A percentile compares a stretch with the other conserved stretches of the same genome.
Conservation (phyloP, 1,140 invertebrate species). For the Orchestia grillus region DNA sequence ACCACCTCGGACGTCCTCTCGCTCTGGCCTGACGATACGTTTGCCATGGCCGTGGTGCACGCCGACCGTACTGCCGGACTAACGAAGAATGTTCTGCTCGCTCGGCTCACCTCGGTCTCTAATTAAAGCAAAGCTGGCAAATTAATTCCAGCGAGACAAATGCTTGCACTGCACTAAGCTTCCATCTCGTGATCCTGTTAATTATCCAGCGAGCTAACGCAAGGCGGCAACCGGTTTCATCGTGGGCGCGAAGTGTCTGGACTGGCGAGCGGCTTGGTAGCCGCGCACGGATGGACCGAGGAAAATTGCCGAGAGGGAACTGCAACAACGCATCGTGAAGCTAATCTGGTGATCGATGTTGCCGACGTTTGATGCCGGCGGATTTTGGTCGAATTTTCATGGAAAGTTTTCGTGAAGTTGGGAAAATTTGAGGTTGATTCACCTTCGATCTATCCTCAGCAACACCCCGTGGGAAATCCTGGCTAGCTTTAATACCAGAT, state of each 20-base stretch:
- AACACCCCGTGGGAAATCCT: too few relatives aligned
- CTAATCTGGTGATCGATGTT: neutral
- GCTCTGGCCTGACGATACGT: neutral
- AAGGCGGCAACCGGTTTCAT: neutral
- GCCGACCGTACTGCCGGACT: neutral
- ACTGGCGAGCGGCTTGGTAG: neutral
- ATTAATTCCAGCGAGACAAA: constrained; percentile 31
- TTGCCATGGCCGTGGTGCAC: neutral
- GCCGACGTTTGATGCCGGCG: neutral
- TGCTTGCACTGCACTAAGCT: constrained; percentile 38
- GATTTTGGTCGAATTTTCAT: neutral
- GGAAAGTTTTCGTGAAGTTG: neutral
- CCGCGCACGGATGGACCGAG: too few relatives aligned
- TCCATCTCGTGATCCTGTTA: constrained; percentile 29
- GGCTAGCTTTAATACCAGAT: too few relatives aligned
- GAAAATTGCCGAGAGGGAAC: neutral
- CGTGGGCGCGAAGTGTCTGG: neutral
- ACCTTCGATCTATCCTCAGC: too few relatives aligned
- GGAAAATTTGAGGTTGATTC: neutral
- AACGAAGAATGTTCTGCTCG: neutral
- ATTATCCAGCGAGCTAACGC: neutral
- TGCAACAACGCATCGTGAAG: neutral
- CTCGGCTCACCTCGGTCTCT: neutral
- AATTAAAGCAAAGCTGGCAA: constrained; percentile 34
- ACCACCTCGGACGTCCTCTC: neutral